Base-by-base conservation (phyloP, 2,113 vertebrate genomes). In the Sylvilagus bachmani region DNA sequence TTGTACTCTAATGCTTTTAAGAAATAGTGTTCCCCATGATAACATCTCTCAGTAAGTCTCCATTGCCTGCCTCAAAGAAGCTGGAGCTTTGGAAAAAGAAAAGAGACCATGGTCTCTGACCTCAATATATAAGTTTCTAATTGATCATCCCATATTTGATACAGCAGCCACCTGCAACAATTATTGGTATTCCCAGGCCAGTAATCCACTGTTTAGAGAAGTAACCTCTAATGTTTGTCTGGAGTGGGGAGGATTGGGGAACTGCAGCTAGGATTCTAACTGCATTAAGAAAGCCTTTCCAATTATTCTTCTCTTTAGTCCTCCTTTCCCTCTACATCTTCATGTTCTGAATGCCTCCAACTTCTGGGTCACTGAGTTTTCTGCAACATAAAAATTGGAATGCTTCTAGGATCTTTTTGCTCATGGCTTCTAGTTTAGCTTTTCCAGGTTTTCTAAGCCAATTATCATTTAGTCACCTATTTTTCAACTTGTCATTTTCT, bases 11-110 rank as follows among this genome's bases (percentile, higher is more conserved):
- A 83, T 85, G 91, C 83, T 82, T 95, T 85, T 74, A 70, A 61
- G 94, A 96, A 85, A 44, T 33, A 31, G 16, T 81, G 21, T 64
- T 80, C 80, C 55, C 55, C 81, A 61, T 89, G 77, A 86, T 77
- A 36, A 58, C 53, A 84, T 84, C 3, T 58, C 33, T 92, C 44
- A 89, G 69, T 64, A 82, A 55, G 16, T 29, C 5, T 78, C 53
- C n/a, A 31, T 80, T 87, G 92, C 31, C 81, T 89, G 13, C 5
- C 49, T 61, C 36, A 79, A 24, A 69, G 70, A 53, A 53, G 58
- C 49, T 79, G 90, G 81, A 91, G 7, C 10, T 79, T n/a, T 61
- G 51, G 19, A 8, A 73, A 36, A 7, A 6, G 14, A 86, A 81
- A 22, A 71, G 14, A 86, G 49, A 3, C 36, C 29, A 71, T 71